Evolutionary conservation across 2,113 vertebrate genomes (phyloP).

Genomic region (Lutjanus erythropterus): DNA sequence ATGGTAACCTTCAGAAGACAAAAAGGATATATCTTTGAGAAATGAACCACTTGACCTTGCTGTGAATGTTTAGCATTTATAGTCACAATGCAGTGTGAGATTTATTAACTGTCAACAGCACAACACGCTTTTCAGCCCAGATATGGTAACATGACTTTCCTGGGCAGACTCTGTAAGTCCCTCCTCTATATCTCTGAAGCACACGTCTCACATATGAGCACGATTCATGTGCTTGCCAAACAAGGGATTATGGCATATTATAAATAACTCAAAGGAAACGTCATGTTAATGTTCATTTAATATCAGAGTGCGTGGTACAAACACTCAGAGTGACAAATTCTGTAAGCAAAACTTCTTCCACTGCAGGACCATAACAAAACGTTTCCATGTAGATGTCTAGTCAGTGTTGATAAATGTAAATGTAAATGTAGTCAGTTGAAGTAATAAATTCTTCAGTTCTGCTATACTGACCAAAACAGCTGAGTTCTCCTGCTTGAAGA

Average conservation of each 20-base stretch:
- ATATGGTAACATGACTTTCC: slow-evolving; percentile 30
- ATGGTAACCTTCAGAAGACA: slow-evolving; percentile 66
- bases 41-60: slow-evolving; percentile 68
- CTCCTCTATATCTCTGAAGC: slow-evolving; percentile 3
- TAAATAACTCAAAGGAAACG: slow-evolving; percentile 15
- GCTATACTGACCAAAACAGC: too few relatives aligned
- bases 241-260: neutral
- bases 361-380: neutral
- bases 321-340: neutral
- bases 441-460: too few relatives aligned
- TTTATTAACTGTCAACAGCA: slow-evolving; percentile 66
- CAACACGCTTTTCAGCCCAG: slow-evolving; percentile 21
- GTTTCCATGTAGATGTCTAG: too few relatives aligned
- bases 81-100: slow-evolving; percentile 52
- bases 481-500: too few relatives aligned
- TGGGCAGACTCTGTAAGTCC: neutral
- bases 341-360: neutral
- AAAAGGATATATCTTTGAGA: slow-evolving; percentile 61
- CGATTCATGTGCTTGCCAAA: neutral
- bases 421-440: too few relatives aligned
- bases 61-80: slow-evolving; percentile 65
- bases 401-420: too few relatives aligned
- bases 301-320: neutral
- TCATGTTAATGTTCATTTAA: neutral
- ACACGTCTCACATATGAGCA: slow-evolving; percentile 6